Conservation (phyloP, 2,797 vertebrate species). For the Karalla daura region DNA sequence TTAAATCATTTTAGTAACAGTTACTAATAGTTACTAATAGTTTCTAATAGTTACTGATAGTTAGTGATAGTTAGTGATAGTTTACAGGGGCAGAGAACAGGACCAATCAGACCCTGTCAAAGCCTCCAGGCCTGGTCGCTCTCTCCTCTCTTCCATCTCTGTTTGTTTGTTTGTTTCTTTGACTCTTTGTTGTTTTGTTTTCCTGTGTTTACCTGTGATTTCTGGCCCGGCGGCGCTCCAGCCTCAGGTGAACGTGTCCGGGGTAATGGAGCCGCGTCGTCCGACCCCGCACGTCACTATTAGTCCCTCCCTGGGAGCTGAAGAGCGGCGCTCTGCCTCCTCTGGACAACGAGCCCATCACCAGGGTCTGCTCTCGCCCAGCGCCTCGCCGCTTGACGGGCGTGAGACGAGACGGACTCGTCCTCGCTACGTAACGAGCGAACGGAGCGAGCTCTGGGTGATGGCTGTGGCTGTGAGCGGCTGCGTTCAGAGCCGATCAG, state of each 20-base stretch:
- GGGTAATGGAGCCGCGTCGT: constrained; percentile 60
- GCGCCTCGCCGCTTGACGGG: constrained; percentile 44
- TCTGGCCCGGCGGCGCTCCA: constrained; percentile 27
- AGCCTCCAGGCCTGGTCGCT: no score
- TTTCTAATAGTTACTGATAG: no score
- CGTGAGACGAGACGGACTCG: constrained; percentile 52
- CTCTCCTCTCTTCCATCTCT: no score
- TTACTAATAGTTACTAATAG: no score
- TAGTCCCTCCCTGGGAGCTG: constrained; percentile 70
- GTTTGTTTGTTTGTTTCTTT: no score
- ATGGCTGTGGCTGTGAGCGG: constrained; percentile 44
- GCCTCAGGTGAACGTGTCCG: constrained; percentile 38
- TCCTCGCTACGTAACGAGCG: constrained; percentile 51
- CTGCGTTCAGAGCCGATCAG: background rate
- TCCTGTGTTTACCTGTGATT: no score
- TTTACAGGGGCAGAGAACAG: no score
- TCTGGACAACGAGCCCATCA: constrained; percentile 79
- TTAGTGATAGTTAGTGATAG: no score
- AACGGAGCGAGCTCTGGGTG: no score
- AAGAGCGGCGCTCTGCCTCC: constrained; percentile 68
- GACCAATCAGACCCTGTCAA: no score
- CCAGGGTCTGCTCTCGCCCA: constrained; percentile 44
- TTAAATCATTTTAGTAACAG: no score
- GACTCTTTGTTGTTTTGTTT: no score
- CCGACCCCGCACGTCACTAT: constrained; percentile 77